These are phyloP conservation scores for Haliclona indistincta DNA, from an alignment of 37 sponge, comb jelly and placozoan species.

Conservation along the genomic window DNA sequence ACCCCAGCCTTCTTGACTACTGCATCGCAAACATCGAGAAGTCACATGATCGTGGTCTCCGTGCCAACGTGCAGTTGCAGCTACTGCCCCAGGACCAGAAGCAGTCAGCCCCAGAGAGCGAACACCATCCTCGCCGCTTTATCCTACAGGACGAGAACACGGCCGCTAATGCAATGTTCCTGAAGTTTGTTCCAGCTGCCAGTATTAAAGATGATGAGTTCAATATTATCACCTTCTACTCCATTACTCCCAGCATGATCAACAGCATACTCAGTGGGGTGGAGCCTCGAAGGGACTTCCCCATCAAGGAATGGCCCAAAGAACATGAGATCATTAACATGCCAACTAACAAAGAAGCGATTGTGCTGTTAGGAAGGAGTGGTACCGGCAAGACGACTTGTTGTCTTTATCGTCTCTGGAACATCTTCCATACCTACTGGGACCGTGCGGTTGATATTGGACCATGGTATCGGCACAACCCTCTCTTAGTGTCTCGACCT, in stretches of 20 bases:
- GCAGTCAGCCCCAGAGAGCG: neutral
- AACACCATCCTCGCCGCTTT: neutral
- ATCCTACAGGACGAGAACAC: neutral
- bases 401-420: conserved; percentile 85
- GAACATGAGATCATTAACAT: conserved; percentile 83
- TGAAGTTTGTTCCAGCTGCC: conserved; percentile 59
- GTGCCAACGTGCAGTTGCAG: neutral
- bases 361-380: conserved; percentile 82
- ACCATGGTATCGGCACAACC: conserved; percentile 19
- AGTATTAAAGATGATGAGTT: conserved; percentile 61
- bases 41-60: conserved; percentile 35
- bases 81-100: neutral
- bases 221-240: conserved; percentile 78
- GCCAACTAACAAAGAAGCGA: conserved; percentile 13
- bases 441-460: conserved; percentile 1
- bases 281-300: conserved; percentile 60
- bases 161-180: neutral
- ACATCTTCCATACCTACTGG: conserved; percentile 72
- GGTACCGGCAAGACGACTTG: conserved; percentile 89
- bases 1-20: conserved; percentile 29
- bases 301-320: conserved; percentile 79
- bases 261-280: conserved; percentile 41
- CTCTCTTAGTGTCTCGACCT: neutral
- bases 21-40: conserved; percentile 39
- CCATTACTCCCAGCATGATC: conserved; percentile 48